Evolutionary conservation across 2,888 invertebrate genomes (phyloP), one percentile per base, ranked within the genome.

Genomic region (Megaustenia siamemsis): DNA sequence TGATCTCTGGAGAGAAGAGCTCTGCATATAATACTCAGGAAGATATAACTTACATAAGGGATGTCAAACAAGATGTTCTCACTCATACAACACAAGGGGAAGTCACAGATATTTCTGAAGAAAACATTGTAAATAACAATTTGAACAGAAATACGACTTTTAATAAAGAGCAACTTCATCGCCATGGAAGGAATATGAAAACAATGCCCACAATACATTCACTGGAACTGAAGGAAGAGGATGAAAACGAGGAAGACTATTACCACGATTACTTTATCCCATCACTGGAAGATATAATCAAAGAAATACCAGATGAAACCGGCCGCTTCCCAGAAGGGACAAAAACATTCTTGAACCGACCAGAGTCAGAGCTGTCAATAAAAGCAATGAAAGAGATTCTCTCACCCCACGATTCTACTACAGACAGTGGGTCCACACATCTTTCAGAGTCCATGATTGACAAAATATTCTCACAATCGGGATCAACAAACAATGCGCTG

Each of bases 231-330:
- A 53, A 69, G 40, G n/a, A 40, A 53, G 32, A 82, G 68, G n/a
- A 83, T 63, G 73, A 87, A 66, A 38, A 79, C 84, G 12, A 80
- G 56, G 83, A 87, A 83, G 53, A 71, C 6, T 8, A 21, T 6
- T 81, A 60, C 45, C 45, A 86, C 49, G 87, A 60, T 28, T 69
- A 90, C 32, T 86, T 83, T n/a, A 81, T 85, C 43, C 86, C 86
- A 15, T 83, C 83, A 21, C 80, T 91, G 35, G 90, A 91, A 73
- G 90, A 91, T 49, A 90, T 91, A 60, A 90, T 91, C 6, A 88
- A 90, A 75, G 91, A 91, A 87, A 89, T 88, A 35, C 91, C 91
- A 8, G 89, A 89, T 35, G 88, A 89, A 63, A 86, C 88, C 15
- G 84, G 84, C n/a, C 24, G 69, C 12, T 79, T 68, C 28, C 60